Evolutionary conservation across 1,140 invertebrate genomes (phyloP).

Genomic region (Lycorma delicatula): DNA sequence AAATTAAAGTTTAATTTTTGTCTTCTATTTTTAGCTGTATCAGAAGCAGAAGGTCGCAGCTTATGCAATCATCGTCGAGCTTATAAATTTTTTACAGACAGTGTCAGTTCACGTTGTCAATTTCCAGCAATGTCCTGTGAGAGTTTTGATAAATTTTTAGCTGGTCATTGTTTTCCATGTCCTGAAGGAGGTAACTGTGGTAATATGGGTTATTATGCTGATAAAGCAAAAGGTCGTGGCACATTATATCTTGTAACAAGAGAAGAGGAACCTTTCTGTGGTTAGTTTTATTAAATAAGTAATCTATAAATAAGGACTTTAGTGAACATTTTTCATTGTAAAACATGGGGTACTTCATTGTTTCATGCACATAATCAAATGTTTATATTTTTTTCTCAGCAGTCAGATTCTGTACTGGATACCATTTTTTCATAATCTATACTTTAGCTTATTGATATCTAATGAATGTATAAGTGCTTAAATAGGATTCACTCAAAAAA

Average conservation of each 20-base stretch:
- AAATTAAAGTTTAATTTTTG: neutral
- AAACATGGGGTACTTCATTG: too few relatives aligned
- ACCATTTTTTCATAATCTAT: too few relatives aligned
- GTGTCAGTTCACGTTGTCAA: constrained; percentile 77
- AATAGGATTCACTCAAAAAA: too few relatives aligned
- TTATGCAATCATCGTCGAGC: constrained; percentile 86
- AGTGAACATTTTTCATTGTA: too few relatives aligned
- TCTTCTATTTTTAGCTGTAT: constrained; percentile 42
- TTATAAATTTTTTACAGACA: constrained; percentile 90
- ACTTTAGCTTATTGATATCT: too few relatives aligned
- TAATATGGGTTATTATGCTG: constrained; percentile 91
- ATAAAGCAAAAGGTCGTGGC: constrained; percentile 66
- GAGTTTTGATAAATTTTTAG: constrained; percentile 73
- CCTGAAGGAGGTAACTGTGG: constrained; percentile 56
- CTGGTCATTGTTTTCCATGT: constrained; percentile 65
- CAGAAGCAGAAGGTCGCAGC: constrained; percentile 74
- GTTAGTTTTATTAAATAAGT: too few relatives aligned
- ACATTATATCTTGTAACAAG: constrained; percentile 77
- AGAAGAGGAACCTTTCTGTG: constrained; percentile 88
- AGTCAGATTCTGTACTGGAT: too few relatives aligned
- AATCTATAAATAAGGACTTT: too few relatives aligned
- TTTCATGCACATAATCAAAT: too few relatives aligned
- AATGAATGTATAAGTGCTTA: too few relatives aligned
- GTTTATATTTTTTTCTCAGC: too few relatives aligned
- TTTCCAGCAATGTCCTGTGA: constrained; percentile 83